These are phyloP conservation scores for Sinocyclocheilus maitianheensis DNA, from an alignment of 2,113 vertebrate species.

Conservation along the genomic window DNA sequence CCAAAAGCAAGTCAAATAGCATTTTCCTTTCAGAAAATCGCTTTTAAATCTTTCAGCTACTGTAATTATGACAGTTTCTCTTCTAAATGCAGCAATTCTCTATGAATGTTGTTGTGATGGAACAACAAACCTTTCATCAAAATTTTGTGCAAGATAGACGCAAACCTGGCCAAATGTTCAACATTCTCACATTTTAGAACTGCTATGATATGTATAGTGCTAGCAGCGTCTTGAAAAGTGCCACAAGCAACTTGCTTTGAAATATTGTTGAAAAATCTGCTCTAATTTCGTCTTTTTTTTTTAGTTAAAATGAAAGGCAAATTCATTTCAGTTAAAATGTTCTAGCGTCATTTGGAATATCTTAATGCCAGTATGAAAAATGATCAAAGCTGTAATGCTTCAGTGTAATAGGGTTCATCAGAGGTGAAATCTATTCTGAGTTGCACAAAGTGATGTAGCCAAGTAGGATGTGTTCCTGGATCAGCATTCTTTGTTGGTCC, in stretches of 20 bases:
- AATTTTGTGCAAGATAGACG: background rate
- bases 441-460: background rate
- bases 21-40: background rate
- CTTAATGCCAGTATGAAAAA: background rate
- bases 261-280: background rate
- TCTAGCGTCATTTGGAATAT: background rate
- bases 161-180: background rate
- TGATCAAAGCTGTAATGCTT: background rate
- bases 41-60: background rate
- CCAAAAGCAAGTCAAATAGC: background rate
- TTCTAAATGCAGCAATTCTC: background rate
- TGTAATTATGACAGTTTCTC: background rate
- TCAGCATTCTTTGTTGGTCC: background rate
- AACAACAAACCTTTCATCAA: background rate
- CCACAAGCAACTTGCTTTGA: constrained; percentile 7
- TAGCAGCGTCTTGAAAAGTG: background rate
- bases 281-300: too few species aligned
- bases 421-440: constrained; percentile 22
- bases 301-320: too few species aligned
- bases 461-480: background rate
- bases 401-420: background rate
- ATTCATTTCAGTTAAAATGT: background rate
- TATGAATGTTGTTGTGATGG: background rate
- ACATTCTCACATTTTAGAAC: background rate
- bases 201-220: background rate